Evolutionary conservation across 2,888 invertebrate species (phyloP).

Genomic region (Oegoconia quadripuncta): DNA sequence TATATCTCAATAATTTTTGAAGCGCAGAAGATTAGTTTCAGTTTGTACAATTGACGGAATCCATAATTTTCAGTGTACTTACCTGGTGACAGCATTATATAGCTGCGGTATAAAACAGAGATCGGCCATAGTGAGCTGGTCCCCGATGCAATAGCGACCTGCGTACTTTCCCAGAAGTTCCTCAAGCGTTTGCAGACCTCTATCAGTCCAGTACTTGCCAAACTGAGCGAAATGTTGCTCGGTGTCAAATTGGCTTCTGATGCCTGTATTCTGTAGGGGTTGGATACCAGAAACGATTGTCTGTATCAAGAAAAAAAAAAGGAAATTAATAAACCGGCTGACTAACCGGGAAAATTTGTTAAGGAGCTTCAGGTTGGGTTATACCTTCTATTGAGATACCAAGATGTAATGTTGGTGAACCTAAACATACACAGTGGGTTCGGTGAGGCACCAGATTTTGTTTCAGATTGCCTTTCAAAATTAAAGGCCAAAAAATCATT

Average conservation of each 20-base stretch:
- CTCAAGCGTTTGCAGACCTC: constrained; percentile 80
- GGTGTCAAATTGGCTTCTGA: constrained; percentile 57
- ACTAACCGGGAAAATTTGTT: no score
- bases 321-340: not conserved
- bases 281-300: constrained; percentile 83
- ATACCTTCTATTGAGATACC: no score
- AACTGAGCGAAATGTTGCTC: constrained; percentile 67
- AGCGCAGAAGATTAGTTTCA: no score
- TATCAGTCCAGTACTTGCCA: constrained; percentile 69
- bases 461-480: no score
- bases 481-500: no score
- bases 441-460: no score
- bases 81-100: constrained; percentile 79
- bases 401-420: no score
- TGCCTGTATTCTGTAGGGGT: constrained; percentile 82
- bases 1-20: no score
- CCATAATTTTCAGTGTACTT: not conserved
- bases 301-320: constrained; percentile 45
- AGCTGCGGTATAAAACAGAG: constrained; percentile 83
- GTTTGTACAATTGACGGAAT: not conserved
- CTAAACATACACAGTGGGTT: no score
- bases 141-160: constrained; percentile 79
- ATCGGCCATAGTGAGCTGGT: constrained; percentile 83
- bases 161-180: constrained; percentile 58
- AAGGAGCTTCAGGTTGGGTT: no score